Base-by-base conservation (phyloP, 2,113 vertebrate species). In the Myiozetetes cayanensis region DNA sequence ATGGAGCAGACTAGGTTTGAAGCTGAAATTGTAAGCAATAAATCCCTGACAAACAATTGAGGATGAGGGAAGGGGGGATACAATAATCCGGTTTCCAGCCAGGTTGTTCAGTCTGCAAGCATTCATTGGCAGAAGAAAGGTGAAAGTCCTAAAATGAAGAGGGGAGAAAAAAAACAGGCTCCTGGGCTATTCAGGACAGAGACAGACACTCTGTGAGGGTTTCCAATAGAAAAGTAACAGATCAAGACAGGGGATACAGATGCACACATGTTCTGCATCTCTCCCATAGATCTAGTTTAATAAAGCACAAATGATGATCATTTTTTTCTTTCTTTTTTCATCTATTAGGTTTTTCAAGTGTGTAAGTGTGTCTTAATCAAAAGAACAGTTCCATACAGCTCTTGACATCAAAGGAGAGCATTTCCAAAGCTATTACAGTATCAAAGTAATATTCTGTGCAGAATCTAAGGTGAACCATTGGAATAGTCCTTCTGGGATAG, bases 401-500 rank as follows among this genome's bases (percentile, higher is more conserved):
- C 93, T 81, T 81, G 88, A 95, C 97, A 97, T 98, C 97, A 98
- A 97, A 98, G 85, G 85, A 90, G 41, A 96, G 86, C 86, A 61
- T 96, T 97, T 97, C 97, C 79, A 97, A 96, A 97, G 96, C 98
- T 93, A 97, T 98, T 97, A 98, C 94, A 87, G 92, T 96, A 97
- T 97, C 97, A 96, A 97, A 98, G 98, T 96, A 83, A 97, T 94
- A 96, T 96, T 97, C 97, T 97, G 95, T 97, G 96, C 92, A 89
- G 94, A 97, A 96, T 87, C 96, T 95, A 97, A 98, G 96, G 97
- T 97, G 97, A 97, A 95, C 96, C 92, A 95, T 28, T 95, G 94
- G 96, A 98, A 97, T 96, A 97, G 94, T 96, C 96, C 96, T 97
- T 97, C 93, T 56, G 76, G 96, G 96, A 97, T 30, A 94, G 79